These are phyloP conservation scores for Seriola dumerili DNA, from an alignment of 2,113 vertebrate genomes.

Conservation along the genomic window DNA sequence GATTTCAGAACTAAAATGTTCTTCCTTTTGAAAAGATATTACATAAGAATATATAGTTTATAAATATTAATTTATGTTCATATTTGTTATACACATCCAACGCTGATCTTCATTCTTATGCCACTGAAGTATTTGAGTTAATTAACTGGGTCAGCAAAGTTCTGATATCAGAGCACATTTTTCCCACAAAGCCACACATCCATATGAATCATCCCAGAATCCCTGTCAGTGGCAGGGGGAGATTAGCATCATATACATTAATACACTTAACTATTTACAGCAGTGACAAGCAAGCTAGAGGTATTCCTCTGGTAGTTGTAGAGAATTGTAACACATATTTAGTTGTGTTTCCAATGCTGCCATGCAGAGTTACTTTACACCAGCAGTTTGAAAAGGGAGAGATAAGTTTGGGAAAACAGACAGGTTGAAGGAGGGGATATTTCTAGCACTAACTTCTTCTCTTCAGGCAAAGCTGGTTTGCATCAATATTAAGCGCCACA, in stretches of 20 bases:
- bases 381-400: slow-evolving; percentile 38
- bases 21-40: slow-evolving; percentile 38
- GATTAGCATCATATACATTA: slow-evolving; percentile 60
- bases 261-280: slow-evolving; percentile 79
- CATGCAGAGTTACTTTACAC: slow-evolving; percentile 76
- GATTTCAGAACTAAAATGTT: slow-evolving; percentile 31
- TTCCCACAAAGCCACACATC: slow-evolving; percentile 56
- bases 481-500: slow-evolving; percentile 22
- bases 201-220: slow-evolving; percentile 59
- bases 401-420: slow-evolving; percentile 35
- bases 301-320: slow-evolving; percentile 38
- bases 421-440: slow-evolving; percentile 24
- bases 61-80: slow-evolving; percentile 40
- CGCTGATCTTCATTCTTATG: slow-evolving; percentile 43
- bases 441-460: slow-evolving; percentile 37
- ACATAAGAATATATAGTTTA: slow-evolving; percentile 20
- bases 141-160: slow-evolving; percentile 40
- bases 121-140: slow-evolving; percentile 21
- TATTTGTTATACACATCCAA: slow-evolving; percentile 53
- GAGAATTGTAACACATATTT: slow-evolving; percentile 40
- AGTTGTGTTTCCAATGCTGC: slow-evolving; percentile 59
- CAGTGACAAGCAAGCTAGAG: slow-evolving; percentile 65
- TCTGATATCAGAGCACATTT: slow-evolving; percentile 28
- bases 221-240: slow-evolving; percentile 51
- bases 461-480: slow-evolving; percentile 60